Conservation (phyloP, 2,113 vertebrate species). For the Pygoscelis adeliae region DNA sequence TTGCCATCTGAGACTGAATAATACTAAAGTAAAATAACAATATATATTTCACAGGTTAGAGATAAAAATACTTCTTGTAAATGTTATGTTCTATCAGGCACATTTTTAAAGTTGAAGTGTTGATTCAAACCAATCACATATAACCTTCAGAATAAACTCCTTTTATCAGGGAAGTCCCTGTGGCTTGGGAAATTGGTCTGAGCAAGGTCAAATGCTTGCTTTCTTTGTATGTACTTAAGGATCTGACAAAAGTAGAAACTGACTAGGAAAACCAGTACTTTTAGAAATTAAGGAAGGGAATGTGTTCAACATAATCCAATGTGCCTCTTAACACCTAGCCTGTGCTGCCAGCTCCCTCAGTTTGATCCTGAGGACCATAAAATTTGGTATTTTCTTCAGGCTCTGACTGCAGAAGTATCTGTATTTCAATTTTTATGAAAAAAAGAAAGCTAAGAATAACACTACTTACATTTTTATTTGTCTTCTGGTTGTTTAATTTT, state of each 20-base stretch:
- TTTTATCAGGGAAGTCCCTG: not conserved
- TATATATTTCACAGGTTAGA: not conserved
- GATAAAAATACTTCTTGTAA: not conserved
- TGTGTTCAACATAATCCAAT: not conserved
- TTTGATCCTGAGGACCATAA: not conserved
- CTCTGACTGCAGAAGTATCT: not conserved
- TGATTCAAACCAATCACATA: not conserved
- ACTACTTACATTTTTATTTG: not conserved
- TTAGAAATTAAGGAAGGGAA: not conserved
- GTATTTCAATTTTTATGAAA: not conserved
- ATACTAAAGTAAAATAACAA: not conserved
- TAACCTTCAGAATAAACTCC: not conserved
- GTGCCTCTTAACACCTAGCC: not conserved
- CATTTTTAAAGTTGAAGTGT: not conserved
- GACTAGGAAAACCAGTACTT: not conserved
- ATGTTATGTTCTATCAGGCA: not conserved
- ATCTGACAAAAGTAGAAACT: not conserved
- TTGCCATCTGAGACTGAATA: not conserved
- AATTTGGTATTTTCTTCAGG: not conserved
- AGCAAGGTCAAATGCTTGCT: not conserved
- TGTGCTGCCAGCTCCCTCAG: not conserved
- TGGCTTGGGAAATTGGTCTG: not conserved
- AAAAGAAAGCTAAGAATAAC: not conserved
- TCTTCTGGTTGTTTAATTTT: not conserved
- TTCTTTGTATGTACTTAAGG: not conserved